These are phyloP conservation scores for Entosphenus tridentatus DNA, from an alignment of 2,113 vertebrate genomes.

Conservation along the genomic window DNA sequence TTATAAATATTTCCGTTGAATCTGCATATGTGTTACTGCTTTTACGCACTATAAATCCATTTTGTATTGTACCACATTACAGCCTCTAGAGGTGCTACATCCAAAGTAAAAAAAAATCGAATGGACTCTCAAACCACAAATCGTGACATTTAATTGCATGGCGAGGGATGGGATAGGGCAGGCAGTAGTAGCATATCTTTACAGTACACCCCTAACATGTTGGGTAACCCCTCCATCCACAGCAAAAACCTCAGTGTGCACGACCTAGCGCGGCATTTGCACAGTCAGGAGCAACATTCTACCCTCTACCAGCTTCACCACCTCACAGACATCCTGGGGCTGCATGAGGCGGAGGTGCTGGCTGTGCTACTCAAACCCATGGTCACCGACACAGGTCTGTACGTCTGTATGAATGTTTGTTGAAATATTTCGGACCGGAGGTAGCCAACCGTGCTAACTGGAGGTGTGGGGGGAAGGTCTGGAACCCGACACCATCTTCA, in stretches of 20 bases:
- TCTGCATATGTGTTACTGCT: too few relatives aligned
- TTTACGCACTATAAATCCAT: too few relatives aligned
- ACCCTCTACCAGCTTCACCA: slow-evolving; percentile 60
- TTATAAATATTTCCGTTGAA: too few relatives aligned
- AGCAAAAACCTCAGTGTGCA: slow-evolving; percentile 31
- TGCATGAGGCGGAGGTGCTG: slow-evolving; percentile 48
- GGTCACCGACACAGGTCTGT: neutral
- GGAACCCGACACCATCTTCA: neutral
- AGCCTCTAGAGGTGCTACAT: too few relatives aligned
- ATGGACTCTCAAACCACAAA: too few relatives aligned
- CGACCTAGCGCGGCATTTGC: slow-evolving; percentile 44
- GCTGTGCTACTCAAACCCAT: slow-evolving; percentile 37
- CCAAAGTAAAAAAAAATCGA: too few relatives aligned
- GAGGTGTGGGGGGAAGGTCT: neutral
- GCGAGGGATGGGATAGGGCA: too few relatives aligned
- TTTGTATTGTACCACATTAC: too few relatives aligned
- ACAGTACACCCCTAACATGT: too few relatives aligned
- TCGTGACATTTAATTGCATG: too few relatives aligned
- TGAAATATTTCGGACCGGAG: neutral
- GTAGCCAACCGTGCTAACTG: neutral
- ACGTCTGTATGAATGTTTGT: neutral
- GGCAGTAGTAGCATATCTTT: too few relatives aligned
- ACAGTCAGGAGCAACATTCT: slow-evolving; percentile 59
- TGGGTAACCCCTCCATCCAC: slow-evolving; percentile 18
- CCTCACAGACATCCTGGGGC: slow-evolving; percentile 46